phyloP scores from a whole-genome alignment of 53 echinoderm and acorn worm species.

The Holothuria scabra region DNA sequence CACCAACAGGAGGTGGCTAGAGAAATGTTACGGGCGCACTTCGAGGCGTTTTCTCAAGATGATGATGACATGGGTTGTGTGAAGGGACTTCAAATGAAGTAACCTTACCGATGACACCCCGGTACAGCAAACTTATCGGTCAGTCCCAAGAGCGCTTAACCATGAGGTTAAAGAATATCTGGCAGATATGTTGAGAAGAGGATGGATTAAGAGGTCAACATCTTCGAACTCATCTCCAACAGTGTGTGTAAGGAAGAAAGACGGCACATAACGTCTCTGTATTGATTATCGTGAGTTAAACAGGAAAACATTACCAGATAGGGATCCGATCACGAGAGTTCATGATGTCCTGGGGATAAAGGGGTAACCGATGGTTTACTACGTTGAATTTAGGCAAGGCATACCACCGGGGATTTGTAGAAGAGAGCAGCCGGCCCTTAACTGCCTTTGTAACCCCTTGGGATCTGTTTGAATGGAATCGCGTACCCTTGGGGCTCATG shows the following conservation, averaged over 20 bases:
- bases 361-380: conserved; percentile 61
- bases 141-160: conserved; percentile 35
- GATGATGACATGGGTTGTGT: too few relatives aligned
- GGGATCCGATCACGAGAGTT: conserved; percentile 65
- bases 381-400: conserved; percentile 74
- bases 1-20: too few relatives aligned
- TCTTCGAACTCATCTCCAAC: conserved; percentile 66
- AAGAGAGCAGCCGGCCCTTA: conserved; percentile 35
- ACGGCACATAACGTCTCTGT: conserved; percentile 57
- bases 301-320: conserved; percentile 58
- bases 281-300: conserved; percentile 63
- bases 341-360: conserved; percentile 62
- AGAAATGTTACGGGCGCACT: neutral
- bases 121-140: too few relatives aligned
- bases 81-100: neutral
- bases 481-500: conserved; percentile 63
- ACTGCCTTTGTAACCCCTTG: conserved; percentile 74
- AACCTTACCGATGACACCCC: neutral
- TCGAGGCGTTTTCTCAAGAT: neutral
- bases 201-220: conserved; percentile 66
- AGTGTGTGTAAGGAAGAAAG: conserved; percentile 66
- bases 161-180: conserved; percentile 67
- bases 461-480: conserved; percentile 57
- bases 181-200: conserved; percentile 41
- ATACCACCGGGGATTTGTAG: conserved; percentile 72